Percentiles rank a stretch among this genome's conserved stretches.
Evolutionary conservation across 2,888 invertebrate species (phyloP).

Genomic region (Clitarchus hookeri): DNA sequence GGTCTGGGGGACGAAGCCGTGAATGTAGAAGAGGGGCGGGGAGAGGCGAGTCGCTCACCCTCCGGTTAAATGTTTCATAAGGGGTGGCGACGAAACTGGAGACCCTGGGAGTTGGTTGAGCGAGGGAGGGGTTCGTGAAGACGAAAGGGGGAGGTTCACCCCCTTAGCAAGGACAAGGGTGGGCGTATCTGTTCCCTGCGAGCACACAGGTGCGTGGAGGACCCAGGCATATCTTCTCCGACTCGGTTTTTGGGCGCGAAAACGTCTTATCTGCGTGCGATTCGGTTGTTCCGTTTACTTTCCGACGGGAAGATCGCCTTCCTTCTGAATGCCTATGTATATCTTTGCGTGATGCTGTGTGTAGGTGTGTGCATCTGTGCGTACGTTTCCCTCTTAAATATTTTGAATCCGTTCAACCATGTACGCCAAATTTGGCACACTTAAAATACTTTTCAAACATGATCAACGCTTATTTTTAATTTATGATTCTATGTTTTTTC

Average conservation of each 20-base stretch:
- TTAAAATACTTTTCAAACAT: no score
- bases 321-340: no score
- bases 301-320: no score
- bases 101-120: not conserved
- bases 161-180: not conserved
- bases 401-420: no score
- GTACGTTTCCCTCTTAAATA: no score
- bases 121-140: no score
- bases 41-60: not conserved
- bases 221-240: not conserved
- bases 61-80: constrained; percentile 4
- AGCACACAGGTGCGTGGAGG: not conserved
- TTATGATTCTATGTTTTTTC: no score
- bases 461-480: no score
- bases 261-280: not conserved
- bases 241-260: not conserved
- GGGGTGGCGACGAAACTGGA: not conserved
- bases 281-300: not conserved
- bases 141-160: not conserved
- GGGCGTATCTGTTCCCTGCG: not conserved
- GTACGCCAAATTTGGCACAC: no score
- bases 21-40: not conserved
- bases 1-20: not conserved
- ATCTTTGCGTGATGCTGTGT: no score
- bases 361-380: no score